These are phyloP conservation scores for Zosterops borbonicus DNA, from an alignment of 2,113 vertebrate species.

Conservation along the genomic window DNA sequence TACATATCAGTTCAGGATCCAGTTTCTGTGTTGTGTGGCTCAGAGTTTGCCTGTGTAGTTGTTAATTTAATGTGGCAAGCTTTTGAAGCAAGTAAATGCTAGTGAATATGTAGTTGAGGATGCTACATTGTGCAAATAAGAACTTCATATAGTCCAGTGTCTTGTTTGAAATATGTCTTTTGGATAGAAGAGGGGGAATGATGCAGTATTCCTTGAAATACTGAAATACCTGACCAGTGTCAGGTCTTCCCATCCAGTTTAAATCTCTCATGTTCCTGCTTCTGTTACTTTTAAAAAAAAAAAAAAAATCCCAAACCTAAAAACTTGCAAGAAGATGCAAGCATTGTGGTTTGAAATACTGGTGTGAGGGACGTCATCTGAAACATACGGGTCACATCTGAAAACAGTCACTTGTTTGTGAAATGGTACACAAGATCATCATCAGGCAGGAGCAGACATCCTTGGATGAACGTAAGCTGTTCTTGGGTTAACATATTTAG, in stretches of 20 bases:
- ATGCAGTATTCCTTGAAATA: background rate
- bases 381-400: accelerated
- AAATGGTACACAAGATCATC: background rate
- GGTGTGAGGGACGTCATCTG: background rate
- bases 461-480: background rate
- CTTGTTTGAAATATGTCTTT: background rate
- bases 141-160: background rate
- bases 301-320: background rate
- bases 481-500: background rate
- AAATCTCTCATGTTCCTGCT: background rate
- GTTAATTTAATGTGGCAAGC: background rate
- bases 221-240: background rate
- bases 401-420: background rate
- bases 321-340: background rate
- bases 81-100: background rate
- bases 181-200: background rate
- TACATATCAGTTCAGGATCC: background rate
- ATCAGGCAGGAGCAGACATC: background rate
- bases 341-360: background rate
- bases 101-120: background rate
- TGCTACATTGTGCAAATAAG: background rate
- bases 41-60: background rate
- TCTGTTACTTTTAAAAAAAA: background rate
- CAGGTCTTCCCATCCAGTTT: background rate
- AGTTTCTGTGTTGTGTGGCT: background rate